Evolutionary conservation across 2,113 vertebrate genomes (phyloP), one percentile per base, ranked within the genome.

Genomic region (Menidia beryllina): DNA sequence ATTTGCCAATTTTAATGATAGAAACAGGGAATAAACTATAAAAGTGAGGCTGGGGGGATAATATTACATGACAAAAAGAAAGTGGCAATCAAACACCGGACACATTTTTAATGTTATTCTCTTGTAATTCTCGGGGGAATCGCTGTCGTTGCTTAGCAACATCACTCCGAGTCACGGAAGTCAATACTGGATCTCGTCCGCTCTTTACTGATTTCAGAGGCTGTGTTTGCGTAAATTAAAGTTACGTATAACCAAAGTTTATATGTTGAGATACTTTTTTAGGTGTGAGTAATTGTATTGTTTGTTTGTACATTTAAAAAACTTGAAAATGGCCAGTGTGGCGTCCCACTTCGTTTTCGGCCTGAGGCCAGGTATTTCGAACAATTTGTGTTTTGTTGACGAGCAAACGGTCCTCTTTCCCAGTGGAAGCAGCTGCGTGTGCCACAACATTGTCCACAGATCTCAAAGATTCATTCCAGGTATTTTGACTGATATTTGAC

Each of bases 381-480:
- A 96, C 78, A 96, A 95, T 17, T 23, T 99, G 64, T 92, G 93
- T 68, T 98, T 94, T 89, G 75, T 93, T 49, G 95, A 97, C 58
- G 96, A 99, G 5, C 93, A 95, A 34, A 95, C 94, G 1, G 79
- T 98, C 21, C 89, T 97, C 3, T 96, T 94, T 69, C 95, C 96
- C 27, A 87, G 91, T 51, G 97, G 96, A 21, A 95, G 95, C 84
- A 91, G 93, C 91, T 97, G 94, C 61, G 91, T 97, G 48, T 94
- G 93, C 49, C 95, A 95, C 74, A 96, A 97, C 90, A 84, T 94
- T 1, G 88, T 94, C 72, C 93, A 95, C 19, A 93, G 92, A 75
- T 91, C 92, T 79, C 96, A 97, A 88, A 93, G 87, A 82, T 95
- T 98, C 84, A 93, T 97, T 77, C 91, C 95, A 94, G 96, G 97